Conservation (phyloP, 2,888 invertebrate species). For the Drosophila paracracens region DNA sequence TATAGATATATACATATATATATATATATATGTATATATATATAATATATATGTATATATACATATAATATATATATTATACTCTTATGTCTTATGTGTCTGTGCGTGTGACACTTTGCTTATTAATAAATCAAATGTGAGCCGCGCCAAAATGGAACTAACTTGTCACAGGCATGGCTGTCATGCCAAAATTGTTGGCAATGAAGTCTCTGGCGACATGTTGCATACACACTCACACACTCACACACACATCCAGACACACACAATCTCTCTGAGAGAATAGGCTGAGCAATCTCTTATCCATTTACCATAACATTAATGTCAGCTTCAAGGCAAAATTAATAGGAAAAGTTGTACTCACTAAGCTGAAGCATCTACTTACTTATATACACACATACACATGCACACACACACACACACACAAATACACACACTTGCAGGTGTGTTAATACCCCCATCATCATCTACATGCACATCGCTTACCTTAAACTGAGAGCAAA, state of each 20-base stretch:
- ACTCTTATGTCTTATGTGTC: background rate
- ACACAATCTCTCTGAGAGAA: background rate
- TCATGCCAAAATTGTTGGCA: constrained; percentile 55
- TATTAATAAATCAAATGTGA: constrained; percentile 71
- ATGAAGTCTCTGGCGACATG: constrained; percentile 51
- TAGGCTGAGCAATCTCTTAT: constrained; percentile 25
- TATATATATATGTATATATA: background rate
- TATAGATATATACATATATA: background rate
- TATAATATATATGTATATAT: no score
- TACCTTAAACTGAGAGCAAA: constrained; percentile 2
- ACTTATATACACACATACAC: background rate
- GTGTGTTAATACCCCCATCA: background rate
- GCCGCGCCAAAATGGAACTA: constrained; percentile 51
- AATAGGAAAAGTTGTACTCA: constrained; percentile 35
- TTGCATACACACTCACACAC: constrained; percentile 33
- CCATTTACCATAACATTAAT: constrained; percentile 39
- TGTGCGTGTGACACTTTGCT: constrained; percentile 50
- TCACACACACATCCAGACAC: background rate
- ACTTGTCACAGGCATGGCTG: constrained; percentile 62
- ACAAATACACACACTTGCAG: background rate
- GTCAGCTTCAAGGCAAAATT: constrained; percentile 40
- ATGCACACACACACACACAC: background rate
- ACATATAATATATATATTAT: background rate
- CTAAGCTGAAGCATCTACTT: constrained; percentile 26
- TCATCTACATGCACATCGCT: background rate